These are phyloP conservation scores for Menidia menidia DNA, from an alignment of 2,797 vertebrate genomes.

Conservation along the genomic window DNA sequence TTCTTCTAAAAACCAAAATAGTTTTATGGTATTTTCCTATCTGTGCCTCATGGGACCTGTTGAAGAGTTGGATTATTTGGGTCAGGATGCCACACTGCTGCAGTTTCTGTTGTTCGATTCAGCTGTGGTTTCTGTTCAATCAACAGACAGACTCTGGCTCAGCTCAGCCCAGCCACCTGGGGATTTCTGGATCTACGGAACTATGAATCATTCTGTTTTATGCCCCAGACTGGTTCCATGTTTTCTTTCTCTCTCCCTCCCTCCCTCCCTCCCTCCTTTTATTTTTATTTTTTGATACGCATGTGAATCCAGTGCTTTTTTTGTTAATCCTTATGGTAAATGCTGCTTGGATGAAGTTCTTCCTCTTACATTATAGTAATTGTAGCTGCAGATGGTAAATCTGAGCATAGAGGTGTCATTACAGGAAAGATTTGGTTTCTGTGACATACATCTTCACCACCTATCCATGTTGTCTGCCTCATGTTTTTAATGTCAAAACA, in stretches of 20 bases:
- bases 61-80: constrained; percentile 17
- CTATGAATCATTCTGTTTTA: constrained; percentile 44
- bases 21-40: background rate
- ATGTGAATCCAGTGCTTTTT: constrained; percentile 11
- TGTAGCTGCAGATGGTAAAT: too few species aligned
- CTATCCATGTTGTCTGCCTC: too few species aligned
- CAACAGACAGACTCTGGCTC: constrained; percentile 25
- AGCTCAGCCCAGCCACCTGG: constrained; percentile 35
- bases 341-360: constrained; percentile 2
- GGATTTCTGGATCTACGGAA: constrained; percentile 53
- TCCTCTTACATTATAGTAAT: too few species aligned
- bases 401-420: too few species aligned
- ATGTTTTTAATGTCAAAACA: too few species aligned
- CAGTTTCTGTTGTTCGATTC: constrained; percentile 29
- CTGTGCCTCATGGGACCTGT: background rate
- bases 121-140: constrained; percentile 24
- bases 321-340: constrained; percentile 3
- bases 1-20: constrained; percentile 1
- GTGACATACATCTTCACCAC: too few species aligned
- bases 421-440: too few species aligned
- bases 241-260: background rate
- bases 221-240: constrained; percentile 17
- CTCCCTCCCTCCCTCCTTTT: too few species aligned
- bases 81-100: constrained; percentile 14
- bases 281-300: too few species aligned